Evolutionary conservation across 2,888 invertebrate genomes (phyloP).

Genomic region (Oscheius sp.): DNA sequence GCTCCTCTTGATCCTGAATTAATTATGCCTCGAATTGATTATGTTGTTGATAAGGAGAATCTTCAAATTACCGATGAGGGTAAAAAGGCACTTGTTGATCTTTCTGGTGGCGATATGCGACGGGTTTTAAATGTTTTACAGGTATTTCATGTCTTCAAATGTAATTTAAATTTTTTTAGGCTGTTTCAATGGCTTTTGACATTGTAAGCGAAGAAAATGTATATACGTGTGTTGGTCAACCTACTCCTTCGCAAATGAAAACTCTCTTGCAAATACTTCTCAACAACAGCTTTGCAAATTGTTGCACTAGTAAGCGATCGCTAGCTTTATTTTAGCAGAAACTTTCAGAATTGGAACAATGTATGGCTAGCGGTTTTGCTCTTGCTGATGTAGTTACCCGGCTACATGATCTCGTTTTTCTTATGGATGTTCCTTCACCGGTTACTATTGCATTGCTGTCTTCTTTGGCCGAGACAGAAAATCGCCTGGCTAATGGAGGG

Average conservation of each 20-base stretch:
- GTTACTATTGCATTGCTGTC: conserved; percentile 79
- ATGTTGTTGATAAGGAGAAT: conserved; percentile 78
- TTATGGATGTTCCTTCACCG: conserved; percentile 51
- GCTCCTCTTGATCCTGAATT: conserved; percentile 79
- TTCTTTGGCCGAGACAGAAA: conserved; percentile 89
- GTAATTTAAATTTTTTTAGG: conserved; percentile 75
- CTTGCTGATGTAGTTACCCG: conserved; percentile 92
- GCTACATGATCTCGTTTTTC: conserved; percentile 83
- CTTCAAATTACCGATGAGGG: conserved; percentile 82
- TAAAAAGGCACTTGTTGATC: conserved; percentile 85
- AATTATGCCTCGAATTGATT: conserved; percentile 88
- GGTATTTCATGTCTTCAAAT: conserved; percentile 60
- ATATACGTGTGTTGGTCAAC: conserved; percentile 96
- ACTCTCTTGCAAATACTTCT: conserved; percentile 86
- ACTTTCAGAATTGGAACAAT: conserved; percentile 78
- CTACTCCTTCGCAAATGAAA: conserved; percentile 87
- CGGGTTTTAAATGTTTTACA: conserved; percentile 95
- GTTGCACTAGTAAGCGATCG: conserved; percentile 54
- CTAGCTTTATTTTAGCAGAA: conserved; percentile 8
- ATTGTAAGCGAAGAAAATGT: conserved; percentile 89
- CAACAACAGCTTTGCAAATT: conserved; percentile 71
- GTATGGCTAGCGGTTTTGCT: conserved; percentile 90
- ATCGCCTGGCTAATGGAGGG: conserved; percentile 86
- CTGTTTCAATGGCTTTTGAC: conserved; percentile 91
- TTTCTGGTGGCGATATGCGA: conserved; percentile 97